Evolutionary conservation across 1,140 invertebrate genomes (phyloP).

Genomic region (Dreissena rostriformis): DNA sequence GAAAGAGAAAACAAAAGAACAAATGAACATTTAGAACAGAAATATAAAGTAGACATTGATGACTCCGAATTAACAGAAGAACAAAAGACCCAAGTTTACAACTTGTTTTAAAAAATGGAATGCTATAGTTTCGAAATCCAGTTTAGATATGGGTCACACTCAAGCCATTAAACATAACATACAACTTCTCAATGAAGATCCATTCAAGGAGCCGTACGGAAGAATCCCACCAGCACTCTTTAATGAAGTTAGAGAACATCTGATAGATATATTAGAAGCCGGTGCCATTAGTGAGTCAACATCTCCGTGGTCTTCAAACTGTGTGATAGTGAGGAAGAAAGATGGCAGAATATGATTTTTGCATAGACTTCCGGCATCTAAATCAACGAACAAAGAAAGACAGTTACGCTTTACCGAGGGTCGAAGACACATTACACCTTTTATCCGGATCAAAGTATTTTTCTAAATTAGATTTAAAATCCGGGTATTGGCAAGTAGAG

Average conservation of each 20-base stretch:
- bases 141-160: too few species aligned
- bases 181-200: not conserved
- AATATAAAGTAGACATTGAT: too few species aligned
- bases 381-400: not conserved
- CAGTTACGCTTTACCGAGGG: constrained; percentile 59
- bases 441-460: constrained; percentile 18
- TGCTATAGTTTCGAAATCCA: too few species aligned
- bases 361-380: constrained; percentile 63
- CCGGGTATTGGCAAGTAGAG: constrained; percentile 77
- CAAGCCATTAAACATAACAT: constrained; percentile 11
- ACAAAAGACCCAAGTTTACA: too few species aligned
- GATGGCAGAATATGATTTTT: constrained; percentile 81
- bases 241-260: not conserved
- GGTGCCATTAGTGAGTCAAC: constrained; percentile 2
- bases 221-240: constrained; percentile 3
- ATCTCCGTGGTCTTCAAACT: constrained; percentile 63
- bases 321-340: constrained; percentile 83
- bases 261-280: not conserved
- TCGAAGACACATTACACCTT: constrained; percentile 56
- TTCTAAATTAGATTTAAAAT: constrained; percentile 64
- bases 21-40: too few species aligned
- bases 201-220: constrained; percentile 15
- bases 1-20: too few species aligned
- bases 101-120: too few species aligned
- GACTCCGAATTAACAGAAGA: too few species aligned